Conservation (phyloP, 2,888 invertebrate species). For the Petrophora chlorosata region DNA sequence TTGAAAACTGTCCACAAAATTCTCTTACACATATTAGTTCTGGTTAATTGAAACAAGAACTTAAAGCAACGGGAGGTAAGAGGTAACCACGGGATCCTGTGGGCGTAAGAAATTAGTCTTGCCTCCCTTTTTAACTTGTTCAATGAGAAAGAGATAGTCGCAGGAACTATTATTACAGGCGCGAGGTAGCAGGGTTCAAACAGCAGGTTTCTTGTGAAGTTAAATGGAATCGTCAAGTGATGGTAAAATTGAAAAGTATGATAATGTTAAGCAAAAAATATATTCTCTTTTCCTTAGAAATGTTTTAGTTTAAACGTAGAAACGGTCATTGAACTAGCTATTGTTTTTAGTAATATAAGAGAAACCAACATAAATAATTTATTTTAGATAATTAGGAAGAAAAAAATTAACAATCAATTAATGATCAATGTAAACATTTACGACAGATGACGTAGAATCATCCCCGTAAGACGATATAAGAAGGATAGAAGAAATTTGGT, state of each 20-base stretch:
- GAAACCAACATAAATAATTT: no score
- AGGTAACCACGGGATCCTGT: conserved; percentile 45
- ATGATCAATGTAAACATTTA: no score
- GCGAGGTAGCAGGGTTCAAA: conserved; percentile 36
- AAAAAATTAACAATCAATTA: no score
- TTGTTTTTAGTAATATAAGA: no score
- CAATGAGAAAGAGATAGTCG: conserved; percentile 41
- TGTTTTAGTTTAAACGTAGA: neutral
- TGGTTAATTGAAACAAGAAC: conserved; percentile 72
- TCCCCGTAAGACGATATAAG: no score
- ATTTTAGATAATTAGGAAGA: no score
- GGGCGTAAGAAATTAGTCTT: conserved; percentile 55
- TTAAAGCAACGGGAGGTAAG: conserved; percentile 56
- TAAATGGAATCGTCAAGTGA: conserved; percentile 31
- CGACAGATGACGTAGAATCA: no score
- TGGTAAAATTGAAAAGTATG: conserved; percentile 15
- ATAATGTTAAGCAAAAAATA: conserved; percentile 21
- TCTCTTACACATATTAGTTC: conserved; percentile 17
- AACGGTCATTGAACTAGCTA: neutral
- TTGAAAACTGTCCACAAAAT: conserved; percentile 20
- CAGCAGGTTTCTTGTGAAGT: conserved; percentile 46
- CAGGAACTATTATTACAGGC: conserved; percentile 44
- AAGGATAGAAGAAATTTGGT: no score
- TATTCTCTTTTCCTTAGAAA: conserved; percentile 2
- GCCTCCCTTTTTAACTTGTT: conserved; percentile 43